A percentile compares a stretch with the other conserved stretches of the same genome.
Evolutionary conservation across 2,888 invertebrate genomes (phyloP).

Genomic region (Horisme vitalbata): DNA sequence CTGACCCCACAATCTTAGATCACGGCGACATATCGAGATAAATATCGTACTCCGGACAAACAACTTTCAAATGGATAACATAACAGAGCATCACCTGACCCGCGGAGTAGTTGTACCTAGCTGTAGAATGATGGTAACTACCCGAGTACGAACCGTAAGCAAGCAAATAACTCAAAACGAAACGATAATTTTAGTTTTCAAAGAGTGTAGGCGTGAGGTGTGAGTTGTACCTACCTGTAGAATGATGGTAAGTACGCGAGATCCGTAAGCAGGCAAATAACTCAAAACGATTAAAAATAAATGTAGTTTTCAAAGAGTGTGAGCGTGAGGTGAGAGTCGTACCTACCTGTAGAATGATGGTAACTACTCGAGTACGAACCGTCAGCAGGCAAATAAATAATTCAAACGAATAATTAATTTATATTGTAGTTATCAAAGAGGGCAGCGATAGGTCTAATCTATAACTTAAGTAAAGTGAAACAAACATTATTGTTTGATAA

Average conservation of each 20-base stretch:
- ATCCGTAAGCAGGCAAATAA: background rate
- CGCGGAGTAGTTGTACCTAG: conserved; percentile 17
- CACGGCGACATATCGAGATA: conserved; percentile 45
- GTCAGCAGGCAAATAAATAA: background rate
- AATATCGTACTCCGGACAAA: conserved; percentile 43
- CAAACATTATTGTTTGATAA: too few relatives aligned
- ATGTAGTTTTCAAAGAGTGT: too few relatives aligned
- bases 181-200: too few relatives aligned
- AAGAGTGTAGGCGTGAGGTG: too few relatives aligned
- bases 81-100: conserved; percentile 41
- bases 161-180: background rate
- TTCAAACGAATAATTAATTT: too few relatives aligned
- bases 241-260: background rate
- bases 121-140: background rate
- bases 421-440: too few relatives aligned
- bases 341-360: background rate
- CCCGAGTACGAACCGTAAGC: background rate
- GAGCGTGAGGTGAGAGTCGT: background rate
- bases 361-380: background rate
- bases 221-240: background rate
- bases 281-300: background rate
- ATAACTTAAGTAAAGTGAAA: too few relatives aligned
- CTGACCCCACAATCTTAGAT: conserved; percentile 46
- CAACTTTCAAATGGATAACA: conserved; percentile 55
- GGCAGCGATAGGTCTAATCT: too few relatives aligned